Evolutionary conservation across 2,888 invertebrate species (phyloP), one percentile per base, ranked within the genome.

Genomic region (Melangyna quadrimaculata): DNA sequence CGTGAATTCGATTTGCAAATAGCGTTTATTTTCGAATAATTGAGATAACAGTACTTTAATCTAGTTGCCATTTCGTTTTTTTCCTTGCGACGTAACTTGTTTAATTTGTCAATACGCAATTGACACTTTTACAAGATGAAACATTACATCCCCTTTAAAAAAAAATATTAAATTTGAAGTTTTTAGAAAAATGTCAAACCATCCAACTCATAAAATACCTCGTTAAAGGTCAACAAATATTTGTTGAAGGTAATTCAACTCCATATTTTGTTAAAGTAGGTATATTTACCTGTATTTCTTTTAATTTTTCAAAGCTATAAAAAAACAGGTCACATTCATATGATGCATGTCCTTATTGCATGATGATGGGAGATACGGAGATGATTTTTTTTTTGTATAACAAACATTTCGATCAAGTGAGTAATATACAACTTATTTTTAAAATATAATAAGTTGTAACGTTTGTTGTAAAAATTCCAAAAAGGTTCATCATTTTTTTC

Each of bases 361-460:
- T 24, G 22, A 27, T 53, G 9, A 53, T n/a, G n/a, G 29, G 29
- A 55, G 24, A 14, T 51, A 7, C 2, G 9, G 10, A 10, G n/a
- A n/a, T n/a, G n/a, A 6, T 29, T 29, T 27, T 27, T 24, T 51
- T 24, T 53, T 53, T 27, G 17, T 17, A 7, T 45, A 7, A 27
- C 27, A 14, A 63, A 19, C 14, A 32, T 65, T 45, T 65, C 29
- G 29, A 27, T 8, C 8, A 17, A 45, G 14, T 65, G 65, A 65
- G 19, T 65, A 65, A 65, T 32, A 32, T 65, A 65, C 24, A 65
- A 65, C 14, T 45, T 65, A 65, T 65, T 65, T 65, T 45, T 45
- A 65, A 43, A 59, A 19, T 10, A 59, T 4, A 63, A 24, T 17
- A 27, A 17, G 12, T 32, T 65, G 65, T 65, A 65, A 65, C 19